A percentile compares a stretch with the other conserved stretches of the same genome.
Evolutionary conservation across 1,140 invertebrate species (phyloP).

Genomic region (Myzus persicae): DNA sequence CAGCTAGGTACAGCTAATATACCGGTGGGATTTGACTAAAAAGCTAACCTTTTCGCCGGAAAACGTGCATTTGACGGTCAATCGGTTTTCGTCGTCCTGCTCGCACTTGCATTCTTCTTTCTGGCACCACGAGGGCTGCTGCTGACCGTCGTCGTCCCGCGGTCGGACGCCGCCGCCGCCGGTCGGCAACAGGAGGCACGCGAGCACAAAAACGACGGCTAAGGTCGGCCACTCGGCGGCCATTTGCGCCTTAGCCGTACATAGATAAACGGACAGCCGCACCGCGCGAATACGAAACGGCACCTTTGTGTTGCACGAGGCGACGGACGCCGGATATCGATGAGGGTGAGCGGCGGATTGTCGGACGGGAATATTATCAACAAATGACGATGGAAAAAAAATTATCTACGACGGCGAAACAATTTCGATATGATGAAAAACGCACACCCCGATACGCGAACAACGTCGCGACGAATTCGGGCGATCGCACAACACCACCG

Average conservation of each 20-base stretch:
- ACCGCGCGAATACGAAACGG: neutral
- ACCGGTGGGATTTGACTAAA: neutral
- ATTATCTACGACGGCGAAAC: neutral
- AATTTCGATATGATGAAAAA: neutral
- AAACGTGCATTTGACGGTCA: neutral
- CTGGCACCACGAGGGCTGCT: neutral
- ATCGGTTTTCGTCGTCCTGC: neutral
- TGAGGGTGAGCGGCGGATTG: neutral
- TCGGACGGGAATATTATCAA: neutral
- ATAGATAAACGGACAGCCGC: neutral
- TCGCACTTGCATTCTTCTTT: neutral
- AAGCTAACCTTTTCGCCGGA: slow-evolving; percentile 19
- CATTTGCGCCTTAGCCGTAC: slow-evolving; percentile 34
- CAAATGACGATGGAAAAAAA: neutral
- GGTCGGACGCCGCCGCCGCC: neutral
- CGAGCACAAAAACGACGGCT: slow-evolving; percentile 7
- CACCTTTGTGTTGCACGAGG: neutral
- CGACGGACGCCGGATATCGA: neutral
- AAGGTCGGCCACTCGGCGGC: slow-evolving; percentile 33
- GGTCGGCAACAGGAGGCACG: slow-evolving; percentile 25
- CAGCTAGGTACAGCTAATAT: neutral
- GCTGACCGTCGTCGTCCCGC: neutral
- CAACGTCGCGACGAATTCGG: neutral
- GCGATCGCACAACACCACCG: neutral
- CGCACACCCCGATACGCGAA: neutral